Evolutionary conservation across 2,113 vertebrate species (phyloP), one percentile per base, ranked within the genome.

Genomic region (Oplegnathus fasciatus): DNA sequence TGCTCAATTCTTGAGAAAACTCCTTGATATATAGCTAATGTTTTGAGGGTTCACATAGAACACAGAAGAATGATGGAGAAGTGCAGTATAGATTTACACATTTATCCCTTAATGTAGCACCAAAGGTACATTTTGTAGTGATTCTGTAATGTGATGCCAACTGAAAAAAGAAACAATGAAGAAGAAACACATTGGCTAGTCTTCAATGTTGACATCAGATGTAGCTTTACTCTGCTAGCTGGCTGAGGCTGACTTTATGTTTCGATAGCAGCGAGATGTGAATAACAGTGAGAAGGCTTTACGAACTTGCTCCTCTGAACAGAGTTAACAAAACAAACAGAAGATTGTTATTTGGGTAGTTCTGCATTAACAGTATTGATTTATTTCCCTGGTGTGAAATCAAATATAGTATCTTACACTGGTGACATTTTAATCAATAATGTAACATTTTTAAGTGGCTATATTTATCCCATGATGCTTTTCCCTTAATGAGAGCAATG

Each of bases 361-460:
- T 61, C 34, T 34, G 9, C 68, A 61, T 70, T 20, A 60, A 81
- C 17, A n/a, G 42, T n/a, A 50, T 44, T 40, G 7, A 8, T 57
- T 82, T 6, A 55, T 66, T 78, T 68, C 20, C n/a, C 22, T 30
- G 42, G 10, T 30, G 24, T 80, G 46, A 44, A 37, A 85, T 71
- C 71, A 74, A 67, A 77, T 3, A 37, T 24, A 62, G 60, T 11
- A 1, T 46, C 30, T 65, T 40, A 73, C 46, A 37, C 6, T 70
- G 14, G 22, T 6, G 44, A 67, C 15, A 1, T 68, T 73, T 61
- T 32, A 68, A 84, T 85, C 81, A 76, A 79, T 82, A 72, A 68
- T 26, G 6, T 34, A 77, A 52, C 22, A 48, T 44, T 67, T 77
- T 44, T 67, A 83, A 80, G 40, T 78, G 30, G 58, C 17, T 18